phyloP scores from a whole-genome alignment of 2,888 invertebrate genomes.

The Oligia strigilis region DNA sequence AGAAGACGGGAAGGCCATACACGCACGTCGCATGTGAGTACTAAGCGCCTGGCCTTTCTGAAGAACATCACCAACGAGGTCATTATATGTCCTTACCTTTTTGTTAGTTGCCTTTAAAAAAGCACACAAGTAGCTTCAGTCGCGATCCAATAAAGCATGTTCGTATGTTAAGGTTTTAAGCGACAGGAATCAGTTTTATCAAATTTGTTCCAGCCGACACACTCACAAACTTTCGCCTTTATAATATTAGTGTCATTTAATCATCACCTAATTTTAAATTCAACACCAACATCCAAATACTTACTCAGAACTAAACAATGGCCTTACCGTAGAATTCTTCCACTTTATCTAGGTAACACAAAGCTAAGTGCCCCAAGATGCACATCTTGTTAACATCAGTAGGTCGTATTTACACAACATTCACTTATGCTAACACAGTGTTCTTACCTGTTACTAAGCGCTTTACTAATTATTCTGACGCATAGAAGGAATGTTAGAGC shows the following conservation, averaged over 20 bases:
- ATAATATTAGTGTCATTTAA: no score
- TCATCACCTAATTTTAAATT: background rate
- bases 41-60: no score
- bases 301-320: constrained; percentile 26
- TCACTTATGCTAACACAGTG: constrained; percentile 62
- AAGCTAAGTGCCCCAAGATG: constrained; percentile 56
- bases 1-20: no score
- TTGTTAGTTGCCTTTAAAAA: no score
- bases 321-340: constrained; percentile 15
- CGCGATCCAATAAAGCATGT: background rate
- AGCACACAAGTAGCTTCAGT: no score
- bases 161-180: background rate
- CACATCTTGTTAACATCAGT: constrained; percentile 59
- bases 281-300: background rate
- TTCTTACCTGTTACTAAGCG: constrained; percentile 55
- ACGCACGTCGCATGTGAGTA: no score
- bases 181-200: background rate
- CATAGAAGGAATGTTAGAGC: constrained; percentile 47
- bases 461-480: constrained; percentile 60
- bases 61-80: no score
- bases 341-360: constrained; percentile 45
- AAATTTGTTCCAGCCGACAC: no score
- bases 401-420: constrained; percentile 65
- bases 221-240: no score
- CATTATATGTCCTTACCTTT: no score